Base-by-base conservation (phyloP, 2,797 vertebrate genomes). In the Acanthurus leucopareius region DNA sequence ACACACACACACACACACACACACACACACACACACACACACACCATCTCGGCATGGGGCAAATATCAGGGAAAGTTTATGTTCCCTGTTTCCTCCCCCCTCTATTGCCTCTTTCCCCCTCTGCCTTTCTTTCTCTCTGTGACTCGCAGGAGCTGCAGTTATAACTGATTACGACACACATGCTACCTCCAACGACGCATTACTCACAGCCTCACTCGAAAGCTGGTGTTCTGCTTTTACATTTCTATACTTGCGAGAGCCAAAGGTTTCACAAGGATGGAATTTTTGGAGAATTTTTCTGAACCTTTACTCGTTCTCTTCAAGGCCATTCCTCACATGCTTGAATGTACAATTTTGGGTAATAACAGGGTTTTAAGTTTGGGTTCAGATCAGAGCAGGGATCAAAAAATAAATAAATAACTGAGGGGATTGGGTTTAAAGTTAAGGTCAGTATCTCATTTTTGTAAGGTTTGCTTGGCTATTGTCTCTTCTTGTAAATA, bases 181-280 rank as follows among this genome's bases (percentile, higher is more conserved):
- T 77, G 77, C 63, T 92, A 68, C 96, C 94, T 95, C 94, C 95
- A 94, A 93, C 92, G 73, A 91, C 58, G 95, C 89, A 87, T 94
- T 90, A 95, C 95, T 96, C 96, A 96, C 93, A 86, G 88, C 92
- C 92, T 93, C 72, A 48, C 79, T 90, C 83, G 28, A 88, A 77
- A 83, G 84, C 87, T 67, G 25, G 48, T 63, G 60, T 2, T 3
- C 56, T 56, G 71, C 28, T 32, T 32, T 32, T 32, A 5, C 80
- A 72, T 81, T 61, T 88, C 78, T 86, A 83, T 84, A 35, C 73
- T 77, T 48, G 9, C 2, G 42, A 73, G 2, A 75, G 62, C 71
- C 69, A 75, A 72, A 73, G 48, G 79, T 88, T 89, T 82, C 78
- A 84, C 79, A 87, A 87, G 68, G 25, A 69, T 0, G 32, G 59